Base-by-base conservation (phyloP, 2,888 invertebrate species). In the Eristalis tenax region DNA sequence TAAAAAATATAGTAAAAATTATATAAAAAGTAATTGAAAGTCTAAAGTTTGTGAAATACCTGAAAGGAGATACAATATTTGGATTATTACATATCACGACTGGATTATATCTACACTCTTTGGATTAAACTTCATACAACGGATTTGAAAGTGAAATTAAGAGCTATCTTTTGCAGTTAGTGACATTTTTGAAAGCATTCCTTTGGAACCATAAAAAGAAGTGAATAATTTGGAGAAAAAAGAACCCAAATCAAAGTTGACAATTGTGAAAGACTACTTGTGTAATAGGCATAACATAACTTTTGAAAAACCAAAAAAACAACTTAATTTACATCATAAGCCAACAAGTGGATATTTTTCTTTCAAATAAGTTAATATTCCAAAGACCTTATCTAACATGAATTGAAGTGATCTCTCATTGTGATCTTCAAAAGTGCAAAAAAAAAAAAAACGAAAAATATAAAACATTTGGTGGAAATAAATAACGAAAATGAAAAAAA, bases 231-330 rank as follows among this genome's bases (percentile, higher is more conserved):
- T 50, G 26, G 63, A 64, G 50, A 73, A 38, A 1, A n/a, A 40
- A 75, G 70, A 61, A 32, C 32, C 32, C 1, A 61, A 26, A 73
- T 56, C 59, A 38, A 59, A 22, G 6, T 68, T 80, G 59, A 73
- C 69, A 65, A 15, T 75, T 75, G 83, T 86, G 86, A 86, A 82
- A 82, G 78, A 82, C 77, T 75, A 78, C 74, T 86, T 86, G 86
- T 86, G 82, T 86, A 86, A 82, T 66, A 65, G 77, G 74, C 43
- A 63, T 26, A 77, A 22, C 35, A 4, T 18, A 50, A 50, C 50
- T 50, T 18, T 50, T 18, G 18, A 50, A 50, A 43, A 43, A 40
- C 8, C n/a, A 43, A 38, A 13, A 11, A 38, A 38, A 38, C 8
- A 40, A 40, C 40, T 15, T 43, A 8, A n/a, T 50, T n/a, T 50